A percentile compares a stretch with the other conserved stretches of the same genome.
These are phyloP conservation scores for Belgica antarctica DNA, from an alignment of 2,888 invertebrate genomes.

Conservation along the genomic window DNA sequence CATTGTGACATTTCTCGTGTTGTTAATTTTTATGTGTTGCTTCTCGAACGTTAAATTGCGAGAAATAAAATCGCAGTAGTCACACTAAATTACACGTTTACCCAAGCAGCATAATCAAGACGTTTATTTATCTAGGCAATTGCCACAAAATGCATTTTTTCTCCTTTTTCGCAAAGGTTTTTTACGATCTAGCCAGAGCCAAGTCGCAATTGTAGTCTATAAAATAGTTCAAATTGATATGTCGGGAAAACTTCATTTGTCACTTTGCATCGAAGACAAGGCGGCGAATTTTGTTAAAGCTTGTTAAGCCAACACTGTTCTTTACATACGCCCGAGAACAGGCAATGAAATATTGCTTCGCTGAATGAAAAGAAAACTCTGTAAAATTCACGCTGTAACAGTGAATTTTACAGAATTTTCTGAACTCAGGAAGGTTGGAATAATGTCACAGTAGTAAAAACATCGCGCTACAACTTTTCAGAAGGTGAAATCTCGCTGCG, in stretches of 20 bases:
- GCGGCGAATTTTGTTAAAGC: not conserved
- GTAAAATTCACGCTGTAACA: too few species aligned
- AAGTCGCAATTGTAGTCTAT: conserved; percentile 36
- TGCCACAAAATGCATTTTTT: conserved; percentile 35
- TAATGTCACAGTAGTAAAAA: too few species aligned
- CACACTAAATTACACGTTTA: conserved; percentile 1
- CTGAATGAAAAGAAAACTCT: not conserved
- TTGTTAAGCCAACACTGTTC: conserved; percentile 1
- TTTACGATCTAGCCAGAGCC: conserved; percentile 16
- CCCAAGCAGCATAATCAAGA: conserved; percentile 30
- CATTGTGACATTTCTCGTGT: conserved; percentile 35
- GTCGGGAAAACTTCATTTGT: conserved; percentile 37
- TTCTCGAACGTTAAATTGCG: conserved; percentile 32
- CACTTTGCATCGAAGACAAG: not conserved
- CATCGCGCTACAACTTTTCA: too few species aligned
- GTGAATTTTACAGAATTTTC: too few species aligned
- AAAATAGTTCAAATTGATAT: conserved; percentile 31
- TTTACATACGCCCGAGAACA: not conserved
- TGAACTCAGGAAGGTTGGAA: too few species aligned
- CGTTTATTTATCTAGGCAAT: conserved; percentile 34
- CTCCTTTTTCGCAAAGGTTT: not conserved
- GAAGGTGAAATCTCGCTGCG: too few species aligned
- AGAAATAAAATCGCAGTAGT: conserved; percentile 17
- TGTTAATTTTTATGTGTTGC: conserved; percentile 23
- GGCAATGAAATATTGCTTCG: not conserved